Base-by-base conservation (phyloP, 2,797 vertebrate species). In the Platyrinchus mystaceus region DNA sequence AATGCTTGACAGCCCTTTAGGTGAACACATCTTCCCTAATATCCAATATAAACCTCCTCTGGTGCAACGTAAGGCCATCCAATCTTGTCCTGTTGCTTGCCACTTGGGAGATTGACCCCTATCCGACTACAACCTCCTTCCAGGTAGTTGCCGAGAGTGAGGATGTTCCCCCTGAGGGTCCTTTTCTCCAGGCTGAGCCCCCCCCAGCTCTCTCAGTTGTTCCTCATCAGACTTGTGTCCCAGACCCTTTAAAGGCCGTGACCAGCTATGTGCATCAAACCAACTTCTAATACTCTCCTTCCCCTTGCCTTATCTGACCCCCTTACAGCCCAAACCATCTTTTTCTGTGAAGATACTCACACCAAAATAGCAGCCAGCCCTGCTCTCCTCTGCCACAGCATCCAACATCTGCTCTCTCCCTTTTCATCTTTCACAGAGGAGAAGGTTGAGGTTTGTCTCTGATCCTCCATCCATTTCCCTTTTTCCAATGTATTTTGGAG, bases 241-340 rank as follows among this genome's bases (percentile, higher is more conserved):
- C 74, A 73, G 50, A 84, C 30, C 44, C 10, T 58, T 26, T 36
- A 59, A 52, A 30, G 50, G 50, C 50, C 66, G 6, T 3, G 32
- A 63, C 60, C 60, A 44, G 7, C 50, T 30, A 13, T 0, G 0
- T 9, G 17, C 18, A 16, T 39, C 67, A 66, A 69, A 71, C 3
- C 52, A 73, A 2, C 62, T 66, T 60, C 14, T 37, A 14, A 69
- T 7, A 17, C 14, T 52, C 49, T 36, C 79, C 49, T 78, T 39
- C 30, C 24, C 36, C 46, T 60, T 32, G 12, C 49, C 56, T 64
- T 10, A 8, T 9, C n/a, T 36, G 73, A 70, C 30, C 8, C 12
- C 34, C 13, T 49, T 23, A 16, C 41, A 74, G 23, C 32, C 53
- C 52, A 43, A 64, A 28, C 9, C 3, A 46, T 18, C 20, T 55